Evolutionary conservation across 2,797 vertebrate species (phyloP).

Genomic region (Crypturellus tataupa): DNA sequence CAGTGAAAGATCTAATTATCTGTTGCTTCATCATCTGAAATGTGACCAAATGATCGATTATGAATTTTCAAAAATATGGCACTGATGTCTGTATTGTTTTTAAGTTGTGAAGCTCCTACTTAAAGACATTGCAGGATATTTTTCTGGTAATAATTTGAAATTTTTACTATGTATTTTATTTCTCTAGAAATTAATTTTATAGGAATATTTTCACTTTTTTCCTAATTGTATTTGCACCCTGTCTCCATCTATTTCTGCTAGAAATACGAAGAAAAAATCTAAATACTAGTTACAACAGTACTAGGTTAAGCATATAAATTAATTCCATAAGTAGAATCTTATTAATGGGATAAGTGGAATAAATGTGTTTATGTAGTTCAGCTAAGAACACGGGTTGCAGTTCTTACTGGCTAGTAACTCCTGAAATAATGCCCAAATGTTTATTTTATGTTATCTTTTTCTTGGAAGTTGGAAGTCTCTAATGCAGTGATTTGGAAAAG

Average conservation of each 20-base stretch:
- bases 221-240: neutral
- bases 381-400: neutral
- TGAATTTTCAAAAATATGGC: neutral
- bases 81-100: neutral
- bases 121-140: neutral
- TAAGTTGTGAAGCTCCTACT: neutral
- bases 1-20: neutral
- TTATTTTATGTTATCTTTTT: neutral
- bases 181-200: neutral
- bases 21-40: neutral
- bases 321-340: neutral
- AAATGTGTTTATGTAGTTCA: neutral
- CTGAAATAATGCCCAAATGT: neutral
- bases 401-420: neutral
- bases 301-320: neutral
- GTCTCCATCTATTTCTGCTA: neutral
- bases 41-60: neutral
- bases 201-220: neutral
- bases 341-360: neutral
- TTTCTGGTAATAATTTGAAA: neutral
- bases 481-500: conserved; percentile 39
- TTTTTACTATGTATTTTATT: neutral
- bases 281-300: neutral
- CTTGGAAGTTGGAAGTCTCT: neutral
- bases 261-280: neutral